Evolutionary conservation across 2,797 vertebrate species (phyloP).

Genomic region (Novumbra hubbsi): DNA sequence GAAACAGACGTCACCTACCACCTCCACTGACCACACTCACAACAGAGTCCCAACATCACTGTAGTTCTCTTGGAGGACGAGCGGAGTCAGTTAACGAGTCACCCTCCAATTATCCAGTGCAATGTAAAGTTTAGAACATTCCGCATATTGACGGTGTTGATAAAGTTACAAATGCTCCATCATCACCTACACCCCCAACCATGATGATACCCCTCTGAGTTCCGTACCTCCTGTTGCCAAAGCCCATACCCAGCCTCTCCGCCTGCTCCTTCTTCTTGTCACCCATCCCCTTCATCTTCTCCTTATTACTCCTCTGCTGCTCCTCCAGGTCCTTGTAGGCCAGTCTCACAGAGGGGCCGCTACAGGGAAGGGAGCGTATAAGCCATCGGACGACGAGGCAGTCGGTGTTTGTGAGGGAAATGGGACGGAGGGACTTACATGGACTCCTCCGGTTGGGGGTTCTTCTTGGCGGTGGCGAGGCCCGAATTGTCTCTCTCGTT

Average conservation of each 20-base stretch:
- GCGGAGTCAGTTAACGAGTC: too few relatives aligned
- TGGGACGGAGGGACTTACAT: conserved; percentile 71
- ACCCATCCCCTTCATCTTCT: conserved; percentile 71
- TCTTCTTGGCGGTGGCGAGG: conserved; percentile 43
- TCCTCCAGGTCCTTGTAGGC: conserved; percentile 88
- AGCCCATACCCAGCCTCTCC: conserved; percentile 92
- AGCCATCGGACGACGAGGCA: too few relatives aligned
- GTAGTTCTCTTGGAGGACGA: not conserved
- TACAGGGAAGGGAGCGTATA: conserved; percentile 23
- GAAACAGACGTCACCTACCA: not conserved
- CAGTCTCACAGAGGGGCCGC: conserved; percentile 78
- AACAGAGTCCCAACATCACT: not conserved
- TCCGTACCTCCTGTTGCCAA: conserved; percentile 81
- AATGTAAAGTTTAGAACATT: not conserved
- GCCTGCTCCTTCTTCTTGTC: conserved; percentile 85
- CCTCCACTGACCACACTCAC: not conserved
- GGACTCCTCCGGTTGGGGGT: conserved; percentile 66
- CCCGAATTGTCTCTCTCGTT: conserved; percentile 69
- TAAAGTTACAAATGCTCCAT: not conserved
- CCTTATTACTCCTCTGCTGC: conserved; percentile 80
- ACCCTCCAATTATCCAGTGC: not conserved
- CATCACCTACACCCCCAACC: not conserved
- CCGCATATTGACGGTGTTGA: not conserved
- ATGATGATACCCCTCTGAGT: too few relatives aligned
- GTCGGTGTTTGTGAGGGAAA: not conserved